These are phyloP conservation scores for Diplodus puntazzo DNA, from an alignment of 2,797 vertebrate genomes.

Conservation along the genomic window DNA sequence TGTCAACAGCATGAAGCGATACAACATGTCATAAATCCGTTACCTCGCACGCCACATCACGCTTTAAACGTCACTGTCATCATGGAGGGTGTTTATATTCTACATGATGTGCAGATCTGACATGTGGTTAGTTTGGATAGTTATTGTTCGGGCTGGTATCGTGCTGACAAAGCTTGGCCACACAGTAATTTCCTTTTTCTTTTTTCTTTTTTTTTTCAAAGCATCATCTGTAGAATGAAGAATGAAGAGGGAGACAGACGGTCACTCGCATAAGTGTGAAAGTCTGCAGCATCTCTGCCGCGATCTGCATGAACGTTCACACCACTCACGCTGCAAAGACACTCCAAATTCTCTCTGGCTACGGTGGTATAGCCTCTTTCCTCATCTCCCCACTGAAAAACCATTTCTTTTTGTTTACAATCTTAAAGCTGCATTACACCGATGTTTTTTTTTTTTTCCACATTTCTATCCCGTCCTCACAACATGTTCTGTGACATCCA, in stretches of 20 bases:
- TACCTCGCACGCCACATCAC: neutral
- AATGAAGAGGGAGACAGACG: constrained; percentile 8
- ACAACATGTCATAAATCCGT: constrained; percentile 24
- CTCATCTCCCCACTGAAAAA: constrained; percentile 10
- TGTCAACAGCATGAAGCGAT: constrained; percentile 21
- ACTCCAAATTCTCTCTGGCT: constrained; percentile 21
- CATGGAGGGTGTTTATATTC: constrained; percentile 25
- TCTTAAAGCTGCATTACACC: constrained; percentile 2
- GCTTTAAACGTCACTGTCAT: constrained; percentile 7
- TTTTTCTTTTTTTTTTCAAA: neutral
- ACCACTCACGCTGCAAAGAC: constrained; percentile 14
- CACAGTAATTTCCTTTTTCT: neutral
- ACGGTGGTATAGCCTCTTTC: neutral
- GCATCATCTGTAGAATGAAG: constrained; percentile 21
- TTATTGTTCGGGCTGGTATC: constrained; percentile 6
- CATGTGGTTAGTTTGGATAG: constrained; percentile 4
- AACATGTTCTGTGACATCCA: constrained; percentile 23
- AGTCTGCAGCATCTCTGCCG: constrained; percentile 30
- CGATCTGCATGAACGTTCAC: constrained; percentile 18
- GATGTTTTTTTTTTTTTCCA: constrained; percentile 26
- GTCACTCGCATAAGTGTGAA: constrained; percentile 30
- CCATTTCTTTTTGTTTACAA: constrained; percentile 6
- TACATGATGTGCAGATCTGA: constrained; percentile 16
- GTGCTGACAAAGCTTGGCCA: constrained; percentile 11
- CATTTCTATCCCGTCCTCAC: constrained; percentile 5